These are phyloP conservation scores for Protomyctophum bolini DNA, from an alignment of 2,113 vertebrate genomes.

Conservation along the genomic window DNA sequence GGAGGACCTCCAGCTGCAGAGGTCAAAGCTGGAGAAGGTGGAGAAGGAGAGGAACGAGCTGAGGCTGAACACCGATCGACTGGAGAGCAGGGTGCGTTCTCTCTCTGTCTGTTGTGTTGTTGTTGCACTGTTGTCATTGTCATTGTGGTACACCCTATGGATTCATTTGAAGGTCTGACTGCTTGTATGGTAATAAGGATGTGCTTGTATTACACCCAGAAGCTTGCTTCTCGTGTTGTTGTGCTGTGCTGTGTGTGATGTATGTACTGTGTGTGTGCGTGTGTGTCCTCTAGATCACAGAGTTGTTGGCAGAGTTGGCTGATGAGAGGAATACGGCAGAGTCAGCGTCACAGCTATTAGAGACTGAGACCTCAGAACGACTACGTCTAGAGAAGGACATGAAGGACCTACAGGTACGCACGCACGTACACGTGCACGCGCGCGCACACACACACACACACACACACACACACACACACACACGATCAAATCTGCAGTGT, in stretches of 20 bases:
- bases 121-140: too few species aligned
- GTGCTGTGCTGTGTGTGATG: not conserved
- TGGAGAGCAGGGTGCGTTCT: slow-evolving; percentile 77
- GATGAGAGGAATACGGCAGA: slow-evolving; percentile 97
- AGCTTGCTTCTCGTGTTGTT: too few species aligned
- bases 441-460: not conserved
- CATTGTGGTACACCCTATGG: too few species aligned
- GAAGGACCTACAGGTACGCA: slow-evolving; percentile 91
- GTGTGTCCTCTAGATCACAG: slow-evolving; percentile 83
- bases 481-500: not conserved
- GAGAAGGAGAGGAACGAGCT: slow-evolving; percentile 96
- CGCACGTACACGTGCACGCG: slow-evolving; percentile 16
- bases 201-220: too few species aligned
- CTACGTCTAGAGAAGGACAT: slow-evolving; percentile 93
- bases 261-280: not conserved
- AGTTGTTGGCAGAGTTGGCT: slow-evolving; percentile 90
- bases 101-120: too few species aligned
- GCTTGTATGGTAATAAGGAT: too few species aligned
- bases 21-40: slow-evolving; percentile 88
- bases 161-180: too few species aligned
- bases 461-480: not conserved
- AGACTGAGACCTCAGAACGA: slow-evolving; percentile 89
- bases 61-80: slow-evolving; percentile 89
- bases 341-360: slow-evolving; percentile 94
- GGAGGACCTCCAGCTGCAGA: slow-evolving; percentile 96